phyloP scores from a whole-genome alignment of 2,888 invertebrate species.

The Listrodromus nycthemerus region DNA sequence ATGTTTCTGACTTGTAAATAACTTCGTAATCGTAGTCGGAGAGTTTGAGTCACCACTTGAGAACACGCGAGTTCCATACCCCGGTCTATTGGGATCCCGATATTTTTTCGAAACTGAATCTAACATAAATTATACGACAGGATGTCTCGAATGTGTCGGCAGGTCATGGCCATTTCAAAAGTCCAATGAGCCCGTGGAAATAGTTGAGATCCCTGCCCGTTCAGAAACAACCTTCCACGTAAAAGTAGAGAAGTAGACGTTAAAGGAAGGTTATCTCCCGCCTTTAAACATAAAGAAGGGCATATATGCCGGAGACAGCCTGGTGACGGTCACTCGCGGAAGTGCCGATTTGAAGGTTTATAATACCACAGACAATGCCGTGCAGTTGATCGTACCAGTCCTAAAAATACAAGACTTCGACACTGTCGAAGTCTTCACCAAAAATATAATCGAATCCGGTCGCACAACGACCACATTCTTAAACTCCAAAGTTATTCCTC shows the following conservation, averaged over 20 bases:
- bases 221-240: too few species aligned
- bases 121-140: neutral
- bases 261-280: neutral
- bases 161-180: neutral
- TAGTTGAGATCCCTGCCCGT: too few species aligned
- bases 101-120: neutral
- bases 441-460: too few species aligned
- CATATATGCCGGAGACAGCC: neutral
- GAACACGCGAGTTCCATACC: neutral
- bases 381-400: neutral
- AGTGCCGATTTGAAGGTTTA: neutral
- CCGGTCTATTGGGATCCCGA: too few species aligned
- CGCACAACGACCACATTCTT: too few species aligned
- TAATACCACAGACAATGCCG: neutral
- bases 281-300: neutral
- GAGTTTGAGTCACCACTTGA: too few species aligned
- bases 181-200: neutral
- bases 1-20: too few species aligned
- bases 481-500: too few species aligned
- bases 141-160: neutral
- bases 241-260: constrained; percentile 4
- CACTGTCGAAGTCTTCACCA: neutral
- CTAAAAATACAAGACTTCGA: neutral
- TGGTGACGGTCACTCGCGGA: neutral
- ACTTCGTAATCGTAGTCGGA: too few species aligned